phyloP scores from a whole-genome alignment of 2,888 invertebrate species.

The Rhingia rostrata region DNA sequence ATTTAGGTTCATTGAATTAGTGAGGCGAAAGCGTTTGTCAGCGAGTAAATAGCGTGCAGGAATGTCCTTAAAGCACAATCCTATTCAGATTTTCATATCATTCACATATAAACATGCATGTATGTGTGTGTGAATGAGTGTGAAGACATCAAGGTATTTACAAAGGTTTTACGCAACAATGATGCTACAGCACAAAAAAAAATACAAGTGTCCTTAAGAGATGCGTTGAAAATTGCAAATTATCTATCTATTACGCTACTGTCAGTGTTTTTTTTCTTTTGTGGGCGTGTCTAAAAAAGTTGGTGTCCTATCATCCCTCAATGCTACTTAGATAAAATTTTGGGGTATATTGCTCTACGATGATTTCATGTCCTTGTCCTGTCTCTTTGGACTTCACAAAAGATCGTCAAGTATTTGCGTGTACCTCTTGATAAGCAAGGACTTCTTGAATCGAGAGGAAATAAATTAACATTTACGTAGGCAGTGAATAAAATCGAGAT shows the following conservation, averaged over 20 bases:
- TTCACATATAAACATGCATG: conserved; percentile 11
- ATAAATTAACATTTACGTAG: neutral
- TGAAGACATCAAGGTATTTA: neutral
- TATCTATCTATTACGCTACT: conserved; percentile 1
- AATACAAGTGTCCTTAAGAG: conserved; percentile 11
- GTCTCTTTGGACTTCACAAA: neutral
- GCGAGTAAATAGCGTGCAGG: conserved; percentile 40
- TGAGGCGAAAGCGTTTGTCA: conserved; percentile 49
- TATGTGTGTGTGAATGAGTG: neutral
- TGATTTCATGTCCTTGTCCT: conserved; percentile 14
- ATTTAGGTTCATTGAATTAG: conserved; percentile 60
- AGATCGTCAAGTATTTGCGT: conserved; percentile 6
- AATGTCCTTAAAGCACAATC: conserved; percentile 45
- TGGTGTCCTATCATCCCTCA: neutral
- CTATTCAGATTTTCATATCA: conserved; percentile 47
- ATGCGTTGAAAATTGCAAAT: conserved; percentile 14
- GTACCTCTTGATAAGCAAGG: neutral
- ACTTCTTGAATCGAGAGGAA: neutral
- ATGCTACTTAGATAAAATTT: neutral
- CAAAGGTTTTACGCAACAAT: conserved; percentile 26
- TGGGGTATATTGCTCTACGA: conserved; percentile 2
- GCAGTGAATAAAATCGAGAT: neutral
- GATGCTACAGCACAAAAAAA: conserved; percentile 3
- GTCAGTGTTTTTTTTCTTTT: too few species aligned
- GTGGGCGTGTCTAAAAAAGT: too few species aligned